Percentiles rank a stretch among this genome's conserved stretches.
Evolutionary conservation across 2,797 vertebrate genomes (phyloP).

Genomic region (Pterois miles): DNA sequence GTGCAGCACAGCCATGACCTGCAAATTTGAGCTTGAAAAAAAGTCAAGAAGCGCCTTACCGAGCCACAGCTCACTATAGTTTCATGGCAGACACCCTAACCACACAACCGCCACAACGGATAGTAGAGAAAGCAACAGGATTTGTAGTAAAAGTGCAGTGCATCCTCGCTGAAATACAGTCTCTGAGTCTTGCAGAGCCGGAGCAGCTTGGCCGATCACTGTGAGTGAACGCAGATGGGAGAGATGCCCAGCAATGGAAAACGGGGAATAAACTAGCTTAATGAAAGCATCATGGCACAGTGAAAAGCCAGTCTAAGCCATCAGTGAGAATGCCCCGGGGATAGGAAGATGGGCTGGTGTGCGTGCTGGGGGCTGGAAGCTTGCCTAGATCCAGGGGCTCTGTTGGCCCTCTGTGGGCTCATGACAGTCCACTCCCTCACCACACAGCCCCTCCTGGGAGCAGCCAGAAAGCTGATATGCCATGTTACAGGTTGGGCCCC

Average conservation of each 20-base stretch:
- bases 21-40: conserved; percentile 5
- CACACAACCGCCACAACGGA: conserved; percentile 46
- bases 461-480: conserved; percentile 56
- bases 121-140: conserved; percentile 50
- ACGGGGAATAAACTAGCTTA: conserved; percentile 80
- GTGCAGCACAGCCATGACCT: conserved; percentile 28
- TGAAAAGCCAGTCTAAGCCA: conserved; percentile 78
- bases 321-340: conserved; percentile 79
- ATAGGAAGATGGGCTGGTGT: conserved; percentile 86
- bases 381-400: conserved; percentile 74
- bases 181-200: conserved; percentile 61
- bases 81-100: conserved; percentile 55
- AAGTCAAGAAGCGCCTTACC: conserved; percentile 13
- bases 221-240: conserved; percentile 81
- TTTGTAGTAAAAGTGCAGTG: conserved; percentile 62
- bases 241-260: conserved; percentile 84
- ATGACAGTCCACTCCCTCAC: conserved; percentile 56
- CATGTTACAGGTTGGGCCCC: conserved; percentile 58
- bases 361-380: conserved; percentile 82
- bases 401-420: conserved; percentile 62
- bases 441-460: conserved; percentile 49
- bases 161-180: conserved; percentile 55
- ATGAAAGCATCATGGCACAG: conserved; percentile 85
- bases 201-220: conserved; percentile 63
- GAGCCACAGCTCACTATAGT: conserved; percentile 40